Percentiles rank a stretch among this genome's conserved stretches.
phyloP scores from a whole-genome alignment of 2,113 vertebrate species.

The Mellivora capensis region DNA sequence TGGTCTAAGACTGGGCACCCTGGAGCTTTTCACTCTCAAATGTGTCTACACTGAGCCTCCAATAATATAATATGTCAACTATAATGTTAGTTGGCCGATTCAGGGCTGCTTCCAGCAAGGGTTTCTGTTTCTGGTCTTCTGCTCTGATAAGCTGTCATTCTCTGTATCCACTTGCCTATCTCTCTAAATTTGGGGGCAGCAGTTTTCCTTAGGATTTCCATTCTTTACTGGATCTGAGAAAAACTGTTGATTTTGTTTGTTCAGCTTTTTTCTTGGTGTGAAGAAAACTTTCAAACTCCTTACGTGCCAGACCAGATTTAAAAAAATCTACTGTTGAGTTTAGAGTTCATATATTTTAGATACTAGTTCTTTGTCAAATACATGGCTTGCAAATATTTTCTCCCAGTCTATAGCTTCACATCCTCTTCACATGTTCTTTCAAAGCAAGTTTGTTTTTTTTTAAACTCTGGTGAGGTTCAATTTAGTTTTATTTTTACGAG shows the following conservation, averaged over 20 bases:
- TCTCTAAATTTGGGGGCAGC: background rate
- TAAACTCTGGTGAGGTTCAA: background rate
- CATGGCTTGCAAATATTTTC: background rate
- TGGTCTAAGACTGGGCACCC: background rate
- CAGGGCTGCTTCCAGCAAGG: background rate
- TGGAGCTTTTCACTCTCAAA: background rate
- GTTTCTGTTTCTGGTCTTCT: background rate
- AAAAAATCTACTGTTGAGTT: background rate
- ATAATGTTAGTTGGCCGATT: background rate
- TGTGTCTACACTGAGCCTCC: background rate
- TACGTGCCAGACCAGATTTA: background rate
- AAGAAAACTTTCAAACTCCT: background rate
- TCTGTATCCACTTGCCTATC: background rate
- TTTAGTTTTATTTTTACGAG: background rate
- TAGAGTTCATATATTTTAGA: background rate
- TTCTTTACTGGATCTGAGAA: background rate
- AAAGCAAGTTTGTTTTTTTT: background rate
- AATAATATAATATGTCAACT: background rate
- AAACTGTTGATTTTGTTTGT: background rate
- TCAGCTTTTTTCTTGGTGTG: background rate
- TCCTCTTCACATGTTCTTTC: background rate
- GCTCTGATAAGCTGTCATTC: background rate
- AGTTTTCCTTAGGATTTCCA: background rate
- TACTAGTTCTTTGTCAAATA: background rate
- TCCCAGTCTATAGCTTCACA: background rate